phyloP scores from a whole-genome alignment of 2,888 invertebrate genomes.

The Anarsia innoxiella region DNA sequence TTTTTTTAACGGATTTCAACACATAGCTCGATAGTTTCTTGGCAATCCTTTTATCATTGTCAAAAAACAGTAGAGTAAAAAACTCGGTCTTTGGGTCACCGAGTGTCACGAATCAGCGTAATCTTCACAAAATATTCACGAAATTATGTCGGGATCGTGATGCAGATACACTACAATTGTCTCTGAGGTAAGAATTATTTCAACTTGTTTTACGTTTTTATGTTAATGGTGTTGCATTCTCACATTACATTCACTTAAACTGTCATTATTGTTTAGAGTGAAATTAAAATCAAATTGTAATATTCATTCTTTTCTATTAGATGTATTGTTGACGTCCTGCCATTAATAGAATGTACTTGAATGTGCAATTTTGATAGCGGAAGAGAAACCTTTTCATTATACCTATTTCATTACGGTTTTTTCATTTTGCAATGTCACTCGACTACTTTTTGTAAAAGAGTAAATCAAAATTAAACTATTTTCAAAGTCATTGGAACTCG shows the following conservation, averaged over 20 bases:
- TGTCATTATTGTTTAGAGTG: no score
- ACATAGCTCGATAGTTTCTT: no score
- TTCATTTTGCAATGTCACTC: slow-evolving; percentile 34
- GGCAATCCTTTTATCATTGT: no score
- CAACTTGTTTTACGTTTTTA: no score
- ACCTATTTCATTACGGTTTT: slow-evolving; percentile 14
- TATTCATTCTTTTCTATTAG: no score
- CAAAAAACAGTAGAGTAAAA: no score
- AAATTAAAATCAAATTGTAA: no score
- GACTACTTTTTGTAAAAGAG: slow-evolving; percentile 9
- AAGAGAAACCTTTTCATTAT: slow-evolving; percentile 17
- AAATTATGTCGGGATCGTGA: slow-evolving; percentile 29
- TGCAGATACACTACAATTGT: slow-evolving; percentile 24
- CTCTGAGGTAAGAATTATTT: slow-evolving; percentile 29
- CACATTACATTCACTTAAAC: no score
- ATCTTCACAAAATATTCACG: slow-evolving; percentile 28
- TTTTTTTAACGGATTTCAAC: no score
- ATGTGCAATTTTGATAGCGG: slow-evolving; percentile 27
- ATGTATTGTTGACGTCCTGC: slow-evolving; percentile 10
- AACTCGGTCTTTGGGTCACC: slow-evolving; percentile 2
- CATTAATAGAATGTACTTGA: slow-evolving; percentile 20
- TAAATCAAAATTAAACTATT: neutral
- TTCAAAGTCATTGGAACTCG: slow-evolving; percentile 11
- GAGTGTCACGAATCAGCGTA: slow-evolving; percentile 31
- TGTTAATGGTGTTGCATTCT: no score